Evolutionary conservation across 2,888 invertebrate species (phyloP).

Genomic region (Pyrgus malvae): DNA sequence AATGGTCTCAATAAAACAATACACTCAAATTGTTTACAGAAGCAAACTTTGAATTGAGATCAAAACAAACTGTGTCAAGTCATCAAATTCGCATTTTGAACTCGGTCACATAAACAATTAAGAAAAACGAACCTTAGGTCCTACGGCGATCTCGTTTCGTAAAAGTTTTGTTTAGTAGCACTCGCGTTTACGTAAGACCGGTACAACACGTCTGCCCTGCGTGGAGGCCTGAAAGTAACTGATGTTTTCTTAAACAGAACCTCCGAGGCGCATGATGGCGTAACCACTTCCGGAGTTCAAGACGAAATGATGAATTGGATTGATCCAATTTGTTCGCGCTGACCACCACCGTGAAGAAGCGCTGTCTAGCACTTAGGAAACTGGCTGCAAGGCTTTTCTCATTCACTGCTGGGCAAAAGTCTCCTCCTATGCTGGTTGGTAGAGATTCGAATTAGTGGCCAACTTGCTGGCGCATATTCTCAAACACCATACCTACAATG

Average conservation of each 20-base stretch:
- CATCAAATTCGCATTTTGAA: neutral
- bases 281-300: neutral
- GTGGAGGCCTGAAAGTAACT: conserved; percentile 42
- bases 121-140: conserved; percentile 3
- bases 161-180: conserved; percentile 7
- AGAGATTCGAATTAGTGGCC: no score
- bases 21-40: neutral
- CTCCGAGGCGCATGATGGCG: conserved; percentile 30
- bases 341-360: no score
- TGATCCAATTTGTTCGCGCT: no score
- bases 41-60: neutral
- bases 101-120: neutral
- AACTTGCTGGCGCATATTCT: no score
- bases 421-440: no score
- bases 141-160: no score
- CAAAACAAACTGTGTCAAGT: neutral
- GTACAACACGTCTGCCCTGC: conserved; percentile 34
- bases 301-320: no score
- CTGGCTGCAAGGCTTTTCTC: no score
- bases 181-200: conserved; percentile 17
- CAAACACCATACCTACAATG: no score
- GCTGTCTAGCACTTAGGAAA: no score
- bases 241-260: conserved; percentile 33
- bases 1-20: conserved; percentile 1
- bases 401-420: no score